These are phyloP conservation scores for Rhinolophus ferrumequinum DNA, from an alignment of 2,113 vertebrate species.

Conservation along the genomic window DNA sequence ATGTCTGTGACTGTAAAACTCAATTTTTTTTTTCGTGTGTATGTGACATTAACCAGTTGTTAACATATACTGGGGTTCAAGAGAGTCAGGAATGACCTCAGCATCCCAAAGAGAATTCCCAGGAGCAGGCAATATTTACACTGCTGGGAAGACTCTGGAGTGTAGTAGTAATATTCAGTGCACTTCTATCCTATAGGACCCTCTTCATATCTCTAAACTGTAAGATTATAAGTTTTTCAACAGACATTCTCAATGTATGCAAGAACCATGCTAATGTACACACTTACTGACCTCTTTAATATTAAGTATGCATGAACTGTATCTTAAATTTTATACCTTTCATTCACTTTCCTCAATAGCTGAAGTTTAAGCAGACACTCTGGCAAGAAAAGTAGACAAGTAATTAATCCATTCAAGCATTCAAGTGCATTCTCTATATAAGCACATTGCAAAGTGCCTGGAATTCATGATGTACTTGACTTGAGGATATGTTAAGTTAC, in stretches of 20 bases:
- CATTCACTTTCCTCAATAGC: neutral
- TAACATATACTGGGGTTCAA: neutral
- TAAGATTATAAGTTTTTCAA: neutral
- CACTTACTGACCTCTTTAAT: neutral
- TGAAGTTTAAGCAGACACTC: neutral
- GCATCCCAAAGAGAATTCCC: neutral
- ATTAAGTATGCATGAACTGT: neutral
- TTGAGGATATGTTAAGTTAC: neutral
- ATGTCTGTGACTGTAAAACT: neutral
- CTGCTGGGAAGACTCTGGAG: neutral
- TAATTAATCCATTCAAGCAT: neutral
- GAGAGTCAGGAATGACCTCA: neutral
- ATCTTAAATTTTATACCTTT: neutral
- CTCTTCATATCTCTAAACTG: neutral
- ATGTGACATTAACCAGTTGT: neutral
- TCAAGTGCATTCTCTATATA: neutral
- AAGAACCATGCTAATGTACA: no score
- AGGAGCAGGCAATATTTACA: neutral
- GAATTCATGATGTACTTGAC: neutral
- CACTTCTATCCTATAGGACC: fast-evolving
- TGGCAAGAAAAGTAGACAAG: neutral
- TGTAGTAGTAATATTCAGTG: neutral
- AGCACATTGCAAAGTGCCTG: neutral
- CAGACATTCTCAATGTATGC: neutral
- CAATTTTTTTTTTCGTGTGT: neutral